phyloP scores from a whole-genome alignment of 2,888 invertebrate species.

The Teleogryllus oceanicus region DNA sequence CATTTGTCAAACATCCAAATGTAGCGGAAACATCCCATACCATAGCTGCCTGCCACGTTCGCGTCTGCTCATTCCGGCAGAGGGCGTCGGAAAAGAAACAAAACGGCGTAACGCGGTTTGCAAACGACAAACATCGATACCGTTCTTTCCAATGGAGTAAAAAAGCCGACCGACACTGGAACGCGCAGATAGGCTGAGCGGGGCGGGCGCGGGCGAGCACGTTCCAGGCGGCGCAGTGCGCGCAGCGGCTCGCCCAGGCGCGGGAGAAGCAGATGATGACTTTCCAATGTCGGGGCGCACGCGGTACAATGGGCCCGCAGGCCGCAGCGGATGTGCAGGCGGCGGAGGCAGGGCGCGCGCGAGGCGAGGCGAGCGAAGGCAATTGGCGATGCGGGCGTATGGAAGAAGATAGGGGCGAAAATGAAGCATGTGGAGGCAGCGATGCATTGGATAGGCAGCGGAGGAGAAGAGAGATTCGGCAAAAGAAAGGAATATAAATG shows the following conservation, averaged over 20 bases:
- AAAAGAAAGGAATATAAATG: too few relatives aligned
- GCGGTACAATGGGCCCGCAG: neutral
- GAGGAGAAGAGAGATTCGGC: too few relatives aligned
- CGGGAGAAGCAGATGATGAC: constrained; percentile 1
- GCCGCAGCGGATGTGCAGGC: neutral
- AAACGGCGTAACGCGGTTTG: too few relatives aligned
- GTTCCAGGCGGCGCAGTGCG: neutral
- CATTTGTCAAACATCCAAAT: too few relatives aligned
- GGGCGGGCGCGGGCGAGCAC: neutral
- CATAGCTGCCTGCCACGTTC: too few relatives aligned
- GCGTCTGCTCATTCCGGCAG: too few relatives aligned
- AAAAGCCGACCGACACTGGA: neutral
- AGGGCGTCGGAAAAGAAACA: too few relatives aligned
- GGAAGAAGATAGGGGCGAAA: too few relatives aligned
- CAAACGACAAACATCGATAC: neutral
- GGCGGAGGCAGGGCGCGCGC: neutral
- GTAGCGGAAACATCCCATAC: too few relatives aligned
- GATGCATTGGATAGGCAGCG: too few relatives aligned
- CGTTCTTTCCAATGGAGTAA: neutral
- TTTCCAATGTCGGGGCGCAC: neutral
- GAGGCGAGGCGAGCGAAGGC: neutral
- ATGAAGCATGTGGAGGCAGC: too few relatives aligned
- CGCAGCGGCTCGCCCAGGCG: neutral
- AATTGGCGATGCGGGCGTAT: too few relatives aligned
- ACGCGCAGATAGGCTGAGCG: neutral